Evolutionary conservation across 2,797 vertebrate genomes (phyloP), one percentile per base, ranked within the genome.

Genomic region (Myripristis murdjan): DNA sequence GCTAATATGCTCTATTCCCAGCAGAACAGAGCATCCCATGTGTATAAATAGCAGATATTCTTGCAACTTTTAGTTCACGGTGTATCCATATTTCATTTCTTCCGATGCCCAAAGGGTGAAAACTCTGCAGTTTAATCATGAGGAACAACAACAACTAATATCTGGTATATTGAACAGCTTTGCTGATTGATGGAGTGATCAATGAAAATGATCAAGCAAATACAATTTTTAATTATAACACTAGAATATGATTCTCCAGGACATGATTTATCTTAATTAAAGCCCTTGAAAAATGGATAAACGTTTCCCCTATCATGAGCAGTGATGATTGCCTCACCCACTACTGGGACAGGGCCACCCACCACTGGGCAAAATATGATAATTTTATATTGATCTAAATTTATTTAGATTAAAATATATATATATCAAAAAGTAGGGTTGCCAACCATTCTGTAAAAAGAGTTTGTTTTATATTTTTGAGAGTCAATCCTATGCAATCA

Each of bases 61-160:
- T 37, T 66, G 70, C 68, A 81, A 69, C 56, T 82, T 84, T 82
- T 80, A 75, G 91, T 90, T 87, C 60, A 61, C 44, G 41, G 77
- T 73, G 73, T 83, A 79, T 90, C 83, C 70, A 85, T 86, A 90
- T 89, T 90, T 87, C 77, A 85, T 64, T 79, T 70, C 81, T 64
- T 57, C 18, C 75, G 74, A 73, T 55, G 51, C 66, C 71, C 84
- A 0, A 7, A 73, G 84, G 87, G 73, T 60, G 79, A 86, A 87
- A 69, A 62, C 57, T 72, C 69, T 69, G 73, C 82, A 68, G 73
- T 82, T 90, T 87, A 79, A 85, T 86, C 66, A 59, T 51, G 48
- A 82, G 66, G 69, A 84, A 71, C 64, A 57, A 79, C 51, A 75
- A 70, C 65, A 62, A 63, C 67, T 86, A 81, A 73, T 75, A 87